Base-by-base conservation (phyloP, 2,888 invertebrate species). In the Heliconius hortense region DNA sequence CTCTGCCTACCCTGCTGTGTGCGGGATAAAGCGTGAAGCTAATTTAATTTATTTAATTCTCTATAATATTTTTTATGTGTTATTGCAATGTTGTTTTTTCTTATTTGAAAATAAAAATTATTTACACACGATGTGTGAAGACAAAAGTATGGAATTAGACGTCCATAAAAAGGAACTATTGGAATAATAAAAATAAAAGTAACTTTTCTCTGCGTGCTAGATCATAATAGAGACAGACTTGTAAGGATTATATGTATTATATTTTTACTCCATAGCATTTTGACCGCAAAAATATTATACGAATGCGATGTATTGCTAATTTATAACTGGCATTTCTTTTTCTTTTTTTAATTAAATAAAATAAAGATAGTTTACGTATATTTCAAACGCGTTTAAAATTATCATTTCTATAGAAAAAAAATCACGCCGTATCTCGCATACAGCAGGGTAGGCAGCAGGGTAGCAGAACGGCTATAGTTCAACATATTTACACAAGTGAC, bases 101-200 rank as follows among this genome's bases (percentile, higher is more conserved):
- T 53, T 26, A n/a, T 69, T 56, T 26, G 60, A 35, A 71, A 26
- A 39, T 26, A 39, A 18, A 39, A 60, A 60, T 18, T 8, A 8
- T 60, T 35, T 26, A 60, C 60, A 60, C 35, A 35, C 28, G 60
- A 71, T 10, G 71, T 71, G 59, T 71, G 71, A 71, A 71, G 71
- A 71, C 39, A 62, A 62, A 71, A 43, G 71, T 43, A 71, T 71
- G 39, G 62, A 62, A 71, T 71, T 71, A 71, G 71, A 62, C 11
- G 43, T 39, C 39, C 21, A 71, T 71, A 71, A 71, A 71, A 71
- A 26, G 60, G 21, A 71, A 71, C 62, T 26, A 71, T 62, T 71
- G 62, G 43, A 62, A 71, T 60, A 71, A 43, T 39, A 39, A 59
- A 62, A 71, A 71, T n/a, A 70, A 59, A 71, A 71, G 59, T 18